phyloP scores from a whole-genome alignment of 2,113 vertebrate species.

The Podarcis raffonei region DNA sequence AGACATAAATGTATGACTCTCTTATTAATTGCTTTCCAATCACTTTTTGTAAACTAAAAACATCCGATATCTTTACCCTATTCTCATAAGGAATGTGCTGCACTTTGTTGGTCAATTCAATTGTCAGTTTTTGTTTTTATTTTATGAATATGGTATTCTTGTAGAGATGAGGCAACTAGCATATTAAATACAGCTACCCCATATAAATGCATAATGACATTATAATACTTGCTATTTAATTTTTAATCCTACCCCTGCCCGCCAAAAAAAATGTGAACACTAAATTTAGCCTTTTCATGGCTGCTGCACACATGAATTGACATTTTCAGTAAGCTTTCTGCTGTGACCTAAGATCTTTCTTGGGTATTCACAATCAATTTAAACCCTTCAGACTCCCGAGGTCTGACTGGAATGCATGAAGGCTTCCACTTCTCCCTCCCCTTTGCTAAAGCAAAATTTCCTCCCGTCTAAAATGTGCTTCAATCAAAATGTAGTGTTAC shows the following conservation, averaged over 20 bases:
- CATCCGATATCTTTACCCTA: no score
- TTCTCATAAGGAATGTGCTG: neutral
- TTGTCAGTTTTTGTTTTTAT: neutral
- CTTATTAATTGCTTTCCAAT: neutral
- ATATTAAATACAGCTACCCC: neutral
- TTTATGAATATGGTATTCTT: neutral
- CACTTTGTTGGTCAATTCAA: neutral
- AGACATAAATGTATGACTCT: neutral
- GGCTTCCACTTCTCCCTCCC: neutral
- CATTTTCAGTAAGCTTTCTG: neutral
- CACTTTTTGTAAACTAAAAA: neutral
- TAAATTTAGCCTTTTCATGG: conserved; percentile 7
- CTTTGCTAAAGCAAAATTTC: neutral
- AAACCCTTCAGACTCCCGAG: neutral
- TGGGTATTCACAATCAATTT: neutral
- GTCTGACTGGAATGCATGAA: neutral
- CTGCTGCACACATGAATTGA: neutral
- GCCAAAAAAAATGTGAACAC: neutral
- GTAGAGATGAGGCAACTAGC: neutral
- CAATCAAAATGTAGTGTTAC: neutral
- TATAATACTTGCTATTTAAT: neutral
- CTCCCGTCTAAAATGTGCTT: neutral
- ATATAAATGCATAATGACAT: neutral
- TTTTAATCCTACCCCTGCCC: neutral
- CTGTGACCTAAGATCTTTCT: neutral